phyloP scores from a whole-genome alignment of 2,797 vertebrate species.

The Scarus forsteni region DNA sequence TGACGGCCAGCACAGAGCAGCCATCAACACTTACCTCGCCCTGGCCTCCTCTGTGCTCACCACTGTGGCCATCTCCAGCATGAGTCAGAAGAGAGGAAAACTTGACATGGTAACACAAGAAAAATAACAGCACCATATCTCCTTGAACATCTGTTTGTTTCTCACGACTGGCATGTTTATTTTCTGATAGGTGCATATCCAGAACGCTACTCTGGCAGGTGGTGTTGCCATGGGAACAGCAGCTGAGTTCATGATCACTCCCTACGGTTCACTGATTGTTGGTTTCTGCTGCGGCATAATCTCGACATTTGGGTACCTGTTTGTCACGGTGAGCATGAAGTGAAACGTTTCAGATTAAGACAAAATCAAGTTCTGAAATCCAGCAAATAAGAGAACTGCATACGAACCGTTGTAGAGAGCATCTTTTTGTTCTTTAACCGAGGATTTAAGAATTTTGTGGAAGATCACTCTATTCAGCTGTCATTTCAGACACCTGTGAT shows the following conservation, averaged over 20 bases:
- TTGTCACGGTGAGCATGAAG: conserved; percentile 88
- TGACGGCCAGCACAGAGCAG: conserved; percentile 92
- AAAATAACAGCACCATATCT: neutral
- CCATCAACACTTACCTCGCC: conserved; percentile 93
- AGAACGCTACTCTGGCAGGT: conserved; percentile 94
- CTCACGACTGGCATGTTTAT: conserved; percentile 3
- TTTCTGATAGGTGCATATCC: conserved; percentile 91
- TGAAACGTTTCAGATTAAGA: too few species aligned
- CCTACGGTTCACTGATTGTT: conserved; percentile 92
- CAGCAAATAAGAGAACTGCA: too few species aligned
- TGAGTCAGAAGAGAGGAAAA: conserved; percentile 90
- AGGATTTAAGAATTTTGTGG: too few species aligned
- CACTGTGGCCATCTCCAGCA: conserved; percentile 90
- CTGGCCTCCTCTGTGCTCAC: conserved; percentile 91
- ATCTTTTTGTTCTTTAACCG: too few species aligned
- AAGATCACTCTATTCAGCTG: too few species aligned
- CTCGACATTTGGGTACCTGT: conserved; percentile 91
- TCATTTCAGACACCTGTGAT: too few species aligned
- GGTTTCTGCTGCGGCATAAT: conserved; percentile 91
- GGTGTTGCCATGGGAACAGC: conserved; percentile 95
- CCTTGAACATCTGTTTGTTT: neutral
- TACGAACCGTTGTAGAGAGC: too few species aligned
- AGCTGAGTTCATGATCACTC: conserved; percentile 93
- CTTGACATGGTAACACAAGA: conserved; percentile 90
- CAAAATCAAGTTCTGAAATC: too few species aligned